These are phyloP conservation scores for Raillietiella orientalis DNA, from an alignment of 2,888 invertebrate species.

Conservation along the genomic window DNA sequence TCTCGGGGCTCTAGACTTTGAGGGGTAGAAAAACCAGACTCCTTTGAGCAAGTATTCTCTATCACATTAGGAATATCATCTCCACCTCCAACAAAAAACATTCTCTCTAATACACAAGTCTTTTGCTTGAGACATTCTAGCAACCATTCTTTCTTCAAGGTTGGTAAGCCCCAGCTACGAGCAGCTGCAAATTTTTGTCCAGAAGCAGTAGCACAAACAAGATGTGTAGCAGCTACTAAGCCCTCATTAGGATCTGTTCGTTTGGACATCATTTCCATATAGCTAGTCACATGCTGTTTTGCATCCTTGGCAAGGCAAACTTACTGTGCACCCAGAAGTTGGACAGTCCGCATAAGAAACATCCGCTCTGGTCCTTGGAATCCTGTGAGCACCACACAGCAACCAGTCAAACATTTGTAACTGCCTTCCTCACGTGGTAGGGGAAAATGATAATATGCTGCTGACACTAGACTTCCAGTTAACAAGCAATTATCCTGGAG, in stretches of 20 bases:
- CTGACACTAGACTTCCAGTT: background rate
- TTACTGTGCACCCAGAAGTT: slow-evolving; percentile 34
- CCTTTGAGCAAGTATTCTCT: too few species aligned
- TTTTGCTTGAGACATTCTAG: too few species aligned
- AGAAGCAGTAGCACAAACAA: slow-evolving; percentile 32
- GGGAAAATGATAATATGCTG: background rate
- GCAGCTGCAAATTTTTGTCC: slow-evolving; percentile 58
- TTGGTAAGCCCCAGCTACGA: slow-evolving; percentile 24
- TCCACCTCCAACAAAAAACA: too few species aligned
- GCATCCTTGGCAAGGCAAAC: too few species aligned
- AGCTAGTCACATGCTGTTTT: slow-evolving; percentile 14
- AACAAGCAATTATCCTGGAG: background rate
- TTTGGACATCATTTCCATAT: slow-evolving; percentile 30
- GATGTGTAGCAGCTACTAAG: slow-evolving; percentile 35
- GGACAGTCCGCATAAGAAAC: slow-evolving; percentile 22
- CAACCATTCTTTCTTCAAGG: too few species aligned
- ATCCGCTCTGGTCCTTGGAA: background rate
- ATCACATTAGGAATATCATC: too few species aligned
- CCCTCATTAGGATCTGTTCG: slow-evolving; percentile 16
- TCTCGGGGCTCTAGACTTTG: too few species aligned
- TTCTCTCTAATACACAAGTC: too few species aligned
- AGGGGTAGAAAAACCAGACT: too few species aligned
- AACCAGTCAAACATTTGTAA: background rate
- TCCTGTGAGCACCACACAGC: background rate
- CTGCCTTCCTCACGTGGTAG: background rate